Evolutionary conservation across 1,140 invertebrate genomes (phyloP), one percentile per base, ranked within the genome.

Genomic region (Mamestra configurata): DNA sequence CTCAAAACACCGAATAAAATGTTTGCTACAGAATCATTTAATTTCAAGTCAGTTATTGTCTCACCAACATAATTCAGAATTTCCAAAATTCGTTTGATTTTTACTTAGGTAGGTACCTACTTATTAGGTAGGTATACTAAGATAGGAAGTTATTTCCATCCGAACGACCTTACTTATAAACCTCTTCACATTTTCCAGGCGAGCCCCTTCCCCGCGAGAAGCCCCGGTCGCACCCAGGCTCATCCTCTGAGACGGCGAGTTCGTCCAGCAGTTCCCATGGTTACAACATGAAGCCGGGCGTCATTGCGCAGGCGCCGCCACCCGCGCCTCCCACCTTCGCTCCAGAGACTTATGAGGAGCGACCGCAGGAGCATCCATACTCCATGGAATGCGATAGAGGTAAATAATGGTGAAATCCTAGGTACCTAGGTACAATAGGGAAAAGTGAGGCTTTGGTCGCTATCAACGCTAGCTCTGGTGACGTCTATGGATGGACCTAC

Each of bases 381-480:
- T 78, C 84, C 6, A 92, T 92, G 92, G 93, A 94, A 6, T 93
- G 93, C 59, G 93, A 92, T 77, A 88, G 92, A 90, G 89, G 92
- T 93, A 84, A 61, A 20, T n/a, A 24, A 0, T 10, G 10, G 7
- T 11, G 27, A 31, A 31, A 5, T 31, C 5, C 5, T 31, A 31
- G 27, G 27, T 31, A 3, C 5, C 27, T 31, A n/a, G n/a, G n/a
- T n/a, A n/a, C n/a, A n/a, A 31, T 31, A 31, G 27, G 27, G 1
- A 3, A 31, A 31, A 31, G 2, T 3, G 27, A 31, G 27, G 27
- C 5, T 31, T 31, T 31, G 1, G 27, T 1, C 1, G 27, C 27
- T 31, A 5, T 3, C 27, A 31, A 31, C 27, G 27, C 27, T 31
- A 31, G 27, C 1, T 31, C 5, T 31, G 27, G 5, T 31, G 1